Conservation (phyloP, 2,888 invertebrate species). For the Asteroscopus sphinx region DNA sequence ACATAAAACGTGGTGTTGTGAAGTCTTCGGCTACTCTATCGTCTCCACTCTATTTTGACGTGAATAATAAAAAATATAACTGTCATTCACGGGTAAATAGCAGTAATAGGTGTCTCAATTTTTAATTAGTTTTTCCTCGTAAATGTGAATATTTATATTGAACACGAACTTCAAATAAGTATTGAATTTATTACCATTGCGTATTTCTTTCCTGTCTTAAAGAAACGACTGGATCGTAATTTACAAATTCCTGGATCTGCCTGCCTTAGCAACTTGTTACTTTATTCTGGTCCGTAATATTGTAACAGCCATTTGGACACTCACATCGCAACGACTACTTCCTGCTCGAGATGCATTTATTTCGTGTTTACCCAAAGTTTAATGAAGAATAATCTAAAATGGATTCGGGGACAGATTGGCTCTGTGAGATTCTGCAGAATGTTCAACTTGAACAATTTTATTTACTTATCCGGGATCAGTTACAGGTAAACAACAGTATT, state of each 20-base stretch:
- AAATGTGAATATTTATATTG: conserved; percentile 30
- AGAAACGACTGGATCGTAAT: conserved; percentile 9
- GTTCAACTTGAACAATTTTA: conserved; percentile 98
- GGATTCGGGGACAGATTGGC: conserved; percentile 92
- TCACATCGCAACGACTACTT: conserved; percentile 60
- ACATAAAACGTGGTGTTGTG: too few species aligned
- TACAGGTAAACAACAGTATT: conserved; percentile 91
- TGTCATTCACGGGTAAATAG: conserved; percentile 40
- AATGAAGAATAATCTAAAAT: conserved; percentile 65
- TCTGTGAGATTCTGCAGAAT: conserved; percentile 95
- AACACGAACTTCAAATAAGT: conserved; percentile 13
- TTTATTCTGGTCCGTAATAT: conserved; percentile 42
- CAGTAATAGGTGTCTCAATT: conserved; percentile 11
- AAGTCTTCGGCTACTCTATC: too few species aligned
- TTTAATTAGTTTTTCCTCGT: conserved; percentile 24
- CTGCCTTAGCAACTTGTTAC: conserved; percentile 21
- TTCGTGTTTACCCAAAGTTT: conserved; percentile 53
- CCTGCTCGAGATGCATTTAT: conserved; percentile 82
- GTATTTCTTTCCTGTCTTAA: neutral
- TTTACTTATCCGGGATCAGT: conserved; percentile 96
- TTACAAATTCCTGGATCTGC: conserved; percentile 13
- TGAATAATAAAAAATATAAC: neutral
- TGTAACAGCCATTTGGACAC: conserved; percentile 46
- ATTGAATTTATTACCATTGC: conserved; percentile 2
- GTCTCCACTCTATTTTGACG: too few species aligned